Evolutionary conservation across 1,140 invertebrate genomes (phyloP), one percentile per base, ranked within the genome.

Genomic region (Bradysia coprophila): DNA sequence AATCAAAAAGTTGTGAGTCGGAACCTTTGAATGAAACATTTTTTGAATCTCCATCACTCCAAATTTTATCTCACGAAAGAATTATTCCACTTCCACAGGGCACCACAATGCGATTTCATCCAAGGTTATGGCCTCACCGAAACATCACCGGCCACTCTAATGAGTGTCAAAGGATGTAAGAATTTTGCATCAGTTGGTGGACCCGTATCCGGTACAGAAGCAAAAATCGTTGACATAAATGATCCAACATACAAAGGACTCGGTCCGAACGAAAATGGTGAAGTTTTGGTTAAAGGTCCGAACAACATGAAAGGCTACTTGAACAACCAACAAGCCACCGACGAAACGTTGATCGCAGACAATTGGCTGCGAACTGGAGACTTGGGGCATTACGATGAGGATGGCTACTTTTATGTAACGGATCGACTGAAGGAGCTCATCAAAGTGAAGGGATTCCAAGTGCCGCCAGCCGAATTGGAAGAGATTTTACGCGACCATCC

Each of bases 371-470:
- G 76, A 48, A 86, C 83, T 21, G 87, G 87, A 4, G 88, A 92
- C 52, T 68, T 90, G 18, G 84, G 74, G 5, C 79, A 76, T 48
- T 81, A 75, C 42, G 81, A 89, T 47, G 66, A 83, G 1, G 71
- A 81, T 0, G 67, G 67, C 13, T 73, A 64, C 45, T 73, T 89
- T 45, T 88, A 72, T 41, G 73, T 92, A 41, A 81, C 83, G 1
- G 88, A 92, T 49, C 64, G 89, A 42, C 51, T 90, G 36, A 93
- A 93, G 52, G 87, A 93, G 55, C 67, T 93, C 9, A 92, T 93
- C 44, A 93, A 93, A 60, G 69, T 71, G 4, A 75, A 74, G 63
- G 72, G 71, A 0, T 73, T 68, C 52, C 72, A 90, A 78, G 89
- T 94, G 10, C 69, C 87, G 3, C 90, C 90, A 10, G 83, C 88